Base-by-base conservation (phyloP, 1,140 invertebrate species). In the Ephestia elutella region DNA sequence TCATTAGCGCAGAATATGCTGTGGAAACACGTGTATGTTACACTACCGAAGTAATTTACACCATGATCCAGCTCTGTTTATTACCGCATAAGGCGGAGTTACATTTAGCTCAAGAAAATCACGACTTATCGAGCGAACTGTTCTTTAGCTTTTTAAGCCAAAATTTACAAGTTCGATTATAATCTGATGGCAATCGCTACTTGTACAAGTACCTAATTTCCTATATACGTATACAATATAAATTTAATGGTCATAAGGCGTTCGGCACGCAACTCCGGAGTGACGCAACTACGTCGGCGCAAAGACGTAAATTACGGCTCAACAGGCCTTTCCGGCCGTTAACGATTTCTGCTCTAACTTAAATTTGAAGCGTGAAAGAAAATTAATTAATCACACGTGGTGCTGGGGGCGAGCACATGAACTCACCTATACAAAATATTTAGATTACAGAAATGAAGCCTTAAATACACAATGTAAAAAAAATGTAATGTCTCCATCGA, bases 351-450 rank as follows among this genome's bases (percentile, higher is more conserved):
- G 72, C 78, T 80, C 65, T 65, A 81, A 86, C 74, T 84, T 78
- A 80, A 84, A 86, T 80, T 82, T 68, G 75, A 77, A 79, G 77
- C 75, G 76, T 82, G 76, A 86, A 85, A 86, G 83, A 85, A 85
- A 86, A 83, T 83, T 83, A 86, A 86, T 86, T 84, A 84, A 83
- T 83, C 80, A 83, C 81, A 84, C 65, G 67, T 77, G 75, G 63
- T 72, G 66, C 67, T 56, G 53, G 60, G 19, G 28, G 53, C 11
- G 32, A 25, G 21, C 50, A 53, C 50, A 53, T 53, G 50, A 53
- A 53, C 20, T 18, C 30, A 11, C 13, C 15, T 5, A 11, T 15
- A 5, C 13, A 44, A 44, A 44, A 44, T 15, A 15, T 44, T 15
- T 44, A 44, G 13, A 44, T 1, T 44, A 44, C 38, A 17, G 38